These are phyloP conservation scores for Tapirus indicus DNA, from an alignment of 2,797 vertebrate species.

Conservation along the genomic window DNA sequence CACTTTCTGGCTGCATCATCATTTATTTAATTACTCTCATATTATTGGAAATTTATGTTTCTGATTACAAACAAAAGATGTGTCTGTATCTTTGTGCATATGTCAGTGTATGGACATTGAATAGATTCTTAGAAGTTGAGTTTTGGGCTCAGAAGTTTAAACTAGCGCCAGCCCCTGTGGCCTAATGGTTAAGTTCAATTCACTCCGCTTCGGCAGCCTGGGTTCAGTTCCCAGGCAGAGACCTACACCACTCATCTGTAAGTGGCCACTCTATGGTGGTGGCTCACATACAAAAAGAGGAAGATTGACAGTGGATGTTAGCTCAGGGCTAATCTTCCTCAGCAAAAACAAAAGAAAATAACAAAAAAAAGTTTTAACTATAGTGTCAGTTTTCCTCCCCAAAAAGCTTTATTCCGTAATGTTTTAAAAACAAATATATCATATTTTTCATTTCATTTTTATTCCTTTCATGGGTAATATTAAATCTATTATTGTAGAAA, in stretches of 20 bases:
- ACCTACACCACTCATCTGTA: too few relatives aligned
- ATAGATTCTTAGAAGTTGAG: background rate
- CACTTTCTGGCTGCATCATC: background rate
- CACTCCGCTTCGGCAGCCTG: too few relatives aligned
- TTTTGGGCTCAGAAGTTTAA: background rate
- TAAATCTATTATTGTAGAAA: background rate
- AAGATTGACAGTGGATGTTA: too few relatives aligned
- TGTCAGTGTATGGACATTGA: background rate
- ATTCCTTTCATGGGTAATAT: background rate
- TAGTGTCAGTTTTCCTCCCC: background rate
- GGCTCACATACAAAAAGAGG: too few relatives aligned
- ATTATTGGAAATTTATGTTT: constrained; percentile 1
- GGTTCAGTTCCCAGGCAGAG: too few relatives aligned
- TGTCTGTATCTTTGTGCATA: background rate
- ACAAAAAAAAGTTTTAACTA: background rate
- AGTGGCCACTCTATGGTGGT: too few relatives aligned
- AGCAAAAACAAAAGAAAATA: too few relatives aligned
- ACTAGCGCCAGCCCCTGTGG: background rate
- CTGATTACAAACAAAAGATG: background rate
- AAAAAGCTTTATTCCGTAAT: background rate
- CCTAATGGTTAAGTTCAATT: too few relatives aligned
- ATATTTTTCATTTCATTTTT: background rate
- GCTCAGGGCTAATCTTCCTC: too few relatives aligned
- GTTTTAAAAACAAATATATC: background rate
- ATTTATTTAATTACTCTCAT: constrained; percentile 26